phyloP scores from a whole-genome alignment of 2,888 invertebrate genomes.

The Drosophila longiperda region DNA sequence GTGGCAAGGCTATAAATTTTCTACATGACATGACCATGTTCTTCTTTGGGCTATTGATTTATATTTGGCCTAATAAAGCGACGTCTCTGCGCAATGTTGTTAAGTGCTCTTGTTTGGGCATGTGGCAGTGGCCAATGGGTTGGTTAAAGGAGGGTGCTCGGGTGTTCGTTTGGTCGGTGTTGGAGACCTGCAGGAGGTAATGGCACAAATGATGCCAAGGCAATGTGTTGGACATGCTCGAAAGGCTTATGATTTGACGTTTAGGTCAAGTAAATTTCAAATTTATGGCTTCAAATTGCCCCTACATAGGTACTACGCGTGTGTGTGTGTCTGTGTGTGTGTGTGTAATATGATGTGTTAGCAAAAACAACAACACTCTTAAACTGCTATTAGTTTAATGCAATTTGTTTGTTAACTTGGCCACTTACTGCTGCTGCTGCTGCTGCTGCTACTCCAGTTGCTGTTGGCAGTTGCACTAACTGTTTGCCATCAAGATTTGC shows the following conservation, averaged over 20 bases:
- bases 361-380: conserved; percentile 14
- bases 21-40: conserved; percentile 58
- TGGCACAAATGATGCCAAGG: conserved; percentile 28
- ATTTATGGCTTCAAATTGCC: conserved; percentile 22
- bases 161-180: neutral
- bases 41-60: conserved; percentile 53
- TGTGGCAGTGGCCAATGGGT: neutral
- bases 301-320: neutral
- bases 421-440: neutral
- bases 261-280: conserved; percentile 21
- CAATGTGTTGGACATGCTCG: conserved; percentile 23
- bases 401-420: neutral
- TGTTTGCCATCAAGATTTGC: conserved; percentile 19
- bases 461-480: conserved; percentile 30
- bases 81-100: conserved; percentile 49
- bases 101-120: conserved; percentile 37
- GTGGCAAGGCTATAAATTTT: conserved; percentile 61
- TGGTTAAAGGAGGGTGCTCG: too few relatives aligned
- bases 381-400: conserved; percentile 1
- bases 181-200: conserved; percentile 1
- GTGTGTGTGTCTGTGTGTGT: neutral
- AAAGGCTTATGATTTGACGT: conserved; percentile 42
- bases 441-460: conserved; percentile 3
- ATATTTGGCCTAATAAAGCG: conserved; percentile 56
- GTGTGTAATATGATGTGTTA: neutral